A percentile compares a stretch with the other conserved stretches of the same genome.
Conservation (phyloP, 1,140 invertebrate genomes). For the Bombus impatiens region DNA sequence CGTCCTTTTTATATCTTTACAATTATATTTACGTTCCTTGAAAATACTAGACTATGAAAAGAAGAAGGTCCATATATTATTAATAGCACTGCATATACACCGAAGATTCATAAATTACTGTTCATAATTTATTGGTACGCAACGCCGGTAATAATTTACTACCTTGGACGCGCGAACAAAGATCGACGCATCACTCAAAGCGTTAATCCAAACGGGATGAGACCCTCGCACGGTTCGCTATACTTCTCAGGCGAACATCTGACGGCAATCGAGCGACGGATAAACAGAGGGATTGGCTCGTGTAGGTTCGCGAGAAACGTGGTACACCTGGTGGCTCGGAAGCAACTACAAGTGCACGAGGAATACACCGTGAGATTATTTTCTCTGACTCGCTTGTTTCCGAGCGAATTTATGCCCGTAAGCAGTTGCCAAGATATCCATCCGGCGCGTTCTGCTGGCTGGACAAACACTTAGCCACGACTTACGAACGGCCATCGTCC, state of each 20-base stretch:
- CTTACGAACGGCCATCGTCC: neutral
- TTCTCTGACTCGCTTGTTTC: slow-evolving; percentile 28
- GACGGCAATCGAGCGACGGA: neutral
- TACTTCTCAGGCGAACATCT: slow-evolving; percentile 5
- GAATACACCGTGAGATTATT: slow-evolving; percentile 34
- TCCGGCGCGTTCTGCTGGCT: neutral
- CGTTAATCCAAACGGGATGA: slow-evolving; percentile 7
- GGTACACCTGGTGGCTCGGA: slow-evolving; percentile 9
- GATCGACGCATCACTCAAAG: neutral
- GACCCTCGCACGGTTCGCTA: neutral
- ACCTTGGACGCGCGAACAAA: neutral
- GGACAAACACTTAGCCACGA: slow-evolving; percentile 30
- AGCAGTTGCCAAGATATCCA: slow-evolving; percentile 37
- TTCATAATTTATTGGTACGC: neutral
- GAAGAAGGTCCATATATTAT: neutral
- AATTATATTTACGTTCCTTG: too few species aligned
- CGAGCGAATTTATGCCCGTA: slow-evolving; percentile 29
- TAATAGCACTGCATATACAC: neutral
- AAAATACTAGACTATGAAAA: too few species aligned
- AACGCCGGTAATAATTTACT: neutral
- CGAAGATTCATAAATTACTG: neutral
- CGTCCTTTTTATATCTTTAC: too few species aligned
- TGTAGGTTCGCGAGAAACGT: neutral
- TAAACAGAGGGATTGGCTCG: neutral
- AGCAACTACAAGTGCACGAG: neutral